Conservation (phyloP, 1,140 invertebrate species). For the Batillaria attramentaria region DNA sequence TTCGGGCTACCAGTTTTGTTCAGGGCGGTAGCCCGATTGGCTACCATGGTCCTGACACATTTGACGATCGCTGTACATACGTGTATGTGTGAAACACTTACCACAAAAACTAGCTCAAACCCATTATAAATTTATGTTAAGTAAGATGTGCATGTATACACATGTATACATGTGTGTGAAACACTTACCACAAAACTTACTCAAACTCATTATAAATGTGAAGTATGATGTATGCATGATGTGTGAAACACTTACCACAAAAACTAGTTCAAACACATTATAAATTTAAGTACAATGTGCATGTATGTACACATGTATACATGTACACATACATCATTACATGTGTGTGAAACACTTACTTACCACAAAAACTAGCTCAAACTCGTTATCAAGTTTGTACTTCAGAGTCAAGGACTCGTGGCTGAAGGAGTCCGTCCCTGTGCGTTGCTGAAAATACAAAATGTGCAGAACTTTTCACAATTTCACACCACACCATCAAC, state of each 20-base stretch:
- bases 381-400: constrained; percentile 99
- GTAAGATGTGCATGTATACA: not conserved
- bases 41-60: too few relatives aligned
- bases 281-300: constrained; percentile 67
- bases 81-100: too few relatives aligned
- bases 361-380: constrained; percentile 97
- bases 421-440: constrained; percentile 87
- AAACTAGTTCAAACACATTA: constrained; percentile 99
- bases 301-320: not conserved
- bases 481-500: too few relatives aligned
- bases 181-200: too few relatives aligned
- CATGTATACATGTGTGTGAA: too few relatives aligned
- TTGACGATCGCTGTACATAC: too few relatives aligned
- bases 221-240: too few relatives aligned
- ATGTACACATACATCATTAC: not conserved
- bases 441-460: constrained; percentile 91
- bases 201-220: too few relatives aligned
- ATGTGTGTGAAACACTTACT: constrained; percentile 39
- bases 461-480: too few relatives aligned
- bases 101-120: constrained; percentile 94
- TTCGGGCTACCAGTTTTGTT: too few relatives aligned
- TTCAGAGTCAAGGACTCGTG: constrained; percentile 91
- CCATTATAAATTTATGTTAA: not conserved
- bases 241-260: constrained; percentile 81
- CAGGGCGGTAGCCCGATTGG: too few relatives aligned